Base-by-base conservation (phyloP, 37 sponge, comb jelly and placozoan species). In the Hormiphora californensis region DNA sequence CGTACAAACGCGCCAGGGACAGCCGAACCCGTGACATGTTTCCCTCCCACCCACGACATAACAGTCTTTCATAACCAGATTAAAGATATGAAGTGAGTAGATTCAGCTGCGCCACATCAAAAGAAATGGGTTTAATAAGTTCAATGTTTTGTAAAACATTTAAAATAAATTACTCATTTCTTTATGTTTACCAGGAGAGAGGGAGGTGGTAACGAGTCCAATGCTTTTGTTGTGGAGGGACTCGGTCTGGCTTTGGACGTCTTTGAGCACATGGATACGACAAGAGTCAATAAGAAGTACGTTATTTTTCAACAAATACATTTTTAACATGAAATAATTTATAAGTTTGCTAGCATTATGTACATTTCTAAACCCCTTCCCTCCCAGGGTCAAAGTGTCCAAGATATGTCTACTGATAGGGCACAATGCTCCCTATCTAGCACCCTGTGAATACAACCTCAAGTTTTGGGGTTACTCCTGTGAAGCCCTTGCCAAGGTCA, bases 171-270 rank as follows among this genome's bases (percentile, higher is more conserved):
- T 49, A 49, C 53, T 49, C 15, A 15, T 49, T 17, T 49, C 15
- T 15, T 49, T 49, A 49, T 49, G 23, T 22, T 59, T 8, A 22
- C 30, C 35, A 73, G 81, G 38, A 43, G 40, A 43, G 81, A 73
- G 8, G 81, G 81, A n/a, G 81, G 81, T 22, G 81, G 81, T n/a
- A 30, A 43, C 17, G 81, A 73, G 23, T 32, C 36, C 22, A 43
- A 73, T n/a, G 81, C 81, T n/a, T 73, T 73, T 73, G 81, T 73
- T 21, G 81, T 73, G 3, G 81, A 73, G 21, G 81, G 81, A 32
- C 40, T 73, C 46, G 81, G 81, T 32, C 46, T 73, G 25, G 81
- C 81, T 4, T 9, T 73, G 27, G 81, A 73, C 21, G 43, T 73
- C 41, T 73, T 73, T 73, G 81, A 73, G 40, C 46, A 73, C 5